phyloP scores from a whole-genome alignment of 1,140 invertebrate species.

The Rhynchophorus ferrugineus region DNA sequence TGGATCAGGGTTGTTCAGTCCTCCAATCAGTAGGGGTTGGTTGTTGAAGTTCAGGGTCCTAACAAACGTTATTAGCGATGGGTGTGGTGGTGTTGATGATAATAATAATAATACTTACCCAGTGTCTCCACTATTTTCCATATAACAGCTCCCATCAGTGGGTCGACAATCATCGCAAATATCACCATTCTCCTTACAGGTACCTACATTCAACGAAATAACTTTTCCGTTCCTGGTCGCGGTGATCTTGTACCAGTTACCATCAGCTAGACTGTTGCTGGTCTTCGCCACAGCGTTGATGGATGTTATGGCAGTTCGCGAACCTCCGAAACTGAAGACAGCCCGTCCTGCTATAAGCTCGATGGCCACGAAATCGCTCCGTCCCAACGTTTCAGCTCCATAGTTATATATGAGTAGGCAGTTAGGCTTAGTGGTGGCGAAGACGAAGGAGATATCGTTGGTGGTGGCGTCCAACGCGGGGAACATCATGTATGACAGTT shows the following conservation, averaged over 20 bases:
- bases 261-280: constrained; percentile 66
- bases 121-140: constrained; percentile 73
- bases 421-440: constrained; percentile 82
- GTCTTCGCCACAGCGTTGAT: constrained; percentile 55
- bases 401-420: constrained; percentile 86
- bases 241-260: constrained; percentile 85
- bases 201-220: constrained; percentile 72
- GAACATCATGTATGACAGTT: constrained; percentile 85
- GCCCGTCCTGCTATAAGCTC: constrained; percentile 77
- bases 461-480: constrained; percentile 74
- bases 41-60: constrained; percentile 90
- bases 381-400: constrained; percentile 72
- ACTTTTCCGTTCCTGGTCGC: constrained; percentile 82
- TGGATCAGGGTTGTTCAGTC: constrained; percentile 72
- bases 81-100: too few relatives aligned
- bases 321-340: constrained; percentile 82
- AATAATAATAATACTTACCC: constrained; percentile 54
- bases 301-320: constrained; percentile 74
- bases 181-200: constrained; percentile 77
- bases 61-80: constrained; percentile 14
- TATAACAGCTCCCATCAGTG: constrained; percentile 71
- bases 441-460: constrained; percentile 85
- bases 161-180: constrained; percentile 76
- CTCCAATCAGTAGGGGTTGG: constrained; percentile 77
- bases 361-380: constrained; percentile 87